phyloP scores from a whole-genome alignment of 2,113 vertebrate species.

The Felis chaus region DNA sequence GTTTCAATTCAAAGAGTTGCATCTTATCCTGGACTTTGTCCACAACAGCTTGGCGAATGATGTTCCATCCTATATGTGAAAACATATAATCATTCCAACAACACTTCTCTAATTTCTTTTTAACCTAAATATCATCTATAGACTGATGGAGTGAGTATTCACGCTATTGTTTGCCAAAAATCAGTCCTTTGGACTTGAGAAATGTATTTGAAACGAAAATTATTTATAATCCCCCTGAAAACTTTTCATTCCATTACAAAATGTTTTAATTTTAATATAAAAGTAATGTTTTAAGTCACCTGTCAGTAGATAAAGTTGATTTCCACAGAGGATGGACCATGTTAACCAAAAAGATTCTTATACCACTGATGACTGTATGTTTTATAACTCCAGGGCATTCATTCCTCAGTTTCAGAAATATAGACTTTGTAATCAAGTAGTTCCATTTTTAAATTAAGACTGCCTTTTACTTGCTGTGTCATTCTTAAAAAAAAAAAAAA shows the following conservation, averaged over 20 bases:
- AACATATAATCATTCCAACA: neutral
- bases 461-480: neutral
- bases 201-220: neutral
- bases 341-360: neutral
- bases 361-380: rapidly evolving
- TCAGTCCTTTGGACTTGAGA: neutral
- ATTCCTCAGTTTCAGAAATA: neutral
- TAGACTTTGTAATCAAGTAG: neutral
- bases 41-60: neutral
- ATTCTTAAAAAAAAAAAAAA: neutral
- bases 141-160: neutral
- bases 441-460: neutral
- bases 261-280: neutral
- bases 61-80: neutral
- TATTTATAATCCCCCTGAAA: neutral
- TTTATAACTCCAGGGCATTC: neutral
- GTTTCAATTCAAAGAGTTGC: neutral
- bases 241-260: neutral
- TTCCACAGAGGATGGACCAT: neutral
- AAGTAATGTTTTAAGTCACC: neutral
- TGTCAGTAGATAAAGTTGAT: neutral
- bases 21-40: neutral
- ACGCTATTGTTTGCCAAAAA: neutral
- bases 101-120: neutral
- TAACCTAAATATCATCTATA: neutral